Percentiles rank a stretch among this genome's conserved stretches.
Evolutionary conservation across 2,113 vertebrate genomes (phyloP).

Genomic region (Apteryx owenii): DNA sequence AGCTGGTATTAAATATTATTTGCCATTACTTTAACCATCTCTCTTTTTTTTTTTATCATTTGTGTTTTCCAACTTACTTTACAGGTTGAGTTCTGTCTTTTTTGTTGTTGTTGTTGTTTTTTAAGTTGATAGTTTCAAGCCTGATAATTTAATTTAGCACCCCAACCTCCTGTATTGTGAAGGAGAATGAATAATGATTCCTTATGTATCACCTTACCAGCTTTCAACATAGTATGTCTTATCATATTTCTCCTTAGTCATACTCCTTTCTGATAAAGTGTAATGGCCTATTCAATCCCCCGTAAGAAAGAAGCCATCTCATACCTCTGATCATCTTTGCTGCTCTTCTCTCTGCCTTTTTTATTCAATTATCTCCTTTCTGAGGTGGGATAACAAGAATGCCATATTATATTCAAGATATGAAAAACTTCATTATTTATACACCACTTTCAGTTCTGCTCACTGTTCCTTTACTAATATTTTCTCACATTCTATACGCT

Average conservation of each 20-base stretch:
- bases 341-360: not conserved
- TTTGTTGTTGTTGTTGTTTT: not conserved
- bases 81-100: not conserved
- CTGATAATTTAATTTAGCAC: not conserved
- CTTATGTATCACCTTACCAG: fast-evolving
- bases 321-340: not conserved
- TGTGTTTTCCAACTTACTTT: not conserved
- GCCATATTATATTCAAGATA: not conserved
- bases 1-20: not conserved
- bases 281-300: not conserved
- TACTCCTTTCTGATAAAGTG: not conserved
- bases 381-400: not conserved
- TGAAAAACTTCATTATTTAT: not conserved
- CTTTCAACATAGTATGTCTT: not conserved
- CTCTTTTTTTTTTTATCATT: not conserved
- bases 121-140: not conserved
- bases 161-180: not conserved
- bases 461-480: not conserved
- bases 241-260: not conserved
- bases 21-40: not conserved
- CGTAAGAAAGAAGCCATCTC: not conserved
- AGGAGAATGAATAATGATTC: not conserved
- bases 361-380: not conserved
- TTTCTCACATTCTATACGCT: not conserved
- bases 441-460: not conserved